Conservation (phyloP, 2,797 vertebrate species). For the Hypotaenidia okinawae region DNA sequence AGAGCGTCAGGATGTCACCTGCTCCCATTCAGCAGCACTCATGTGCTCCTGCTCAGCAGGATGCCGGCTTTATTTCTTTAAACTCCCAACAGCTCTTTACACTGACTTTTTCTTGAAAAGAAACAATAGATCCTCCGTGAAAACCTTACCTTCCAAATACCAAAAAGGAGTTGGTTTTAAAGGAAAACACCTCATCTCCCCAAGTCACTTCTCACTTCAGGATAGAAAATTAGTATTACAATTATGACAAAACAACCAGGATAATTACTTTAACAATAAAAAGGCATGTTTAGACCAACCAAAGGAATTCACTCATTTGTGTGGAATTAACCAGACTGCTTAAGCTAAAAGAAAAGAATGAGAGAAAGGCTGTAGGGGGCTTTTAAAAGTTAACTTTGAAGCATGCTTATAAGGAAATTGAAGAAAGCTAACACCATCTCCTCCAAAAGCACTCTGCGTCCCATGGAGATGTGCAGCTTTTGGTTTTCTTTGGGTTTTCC, state of each 20-base stretch:
- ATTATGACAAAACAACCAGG: not conserved
- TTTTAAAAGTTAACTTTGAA: not conserved
- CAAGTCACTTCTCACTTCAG: not conserved
- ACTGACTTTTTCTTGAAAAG: not conserved
- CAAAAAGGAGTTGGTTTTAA: not conserved
- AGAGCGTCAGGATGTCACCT: not conserved
- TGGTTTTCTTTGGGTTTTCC: not conserved
- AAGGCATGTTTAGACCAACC: not conserved
- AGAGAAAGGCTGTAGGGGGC: too few species aligned
- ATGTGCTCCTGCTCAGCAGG: not conserved
- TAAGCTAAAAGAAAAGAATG: not conserved
- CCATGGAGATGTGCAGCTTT: not conserved
- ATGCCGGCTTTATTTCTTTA: not conserved
- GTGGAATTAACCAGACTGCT: constrained; percentile 14
- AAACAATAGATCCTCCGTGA: not conserved
- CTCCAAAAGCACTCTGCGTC: not conserved
- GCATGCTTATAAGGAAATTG: not conserved
- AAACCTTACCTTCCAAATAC: not conserved
- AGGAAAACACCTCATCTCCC: not conserved
- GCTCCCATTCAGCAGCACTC: constrained; percentile 1
- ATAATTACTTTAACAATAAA: not conserved
- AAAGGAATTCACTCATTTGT: not conserved
- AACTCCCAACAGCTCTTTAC: not conserved
- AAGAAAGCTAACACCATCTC: not conserved
- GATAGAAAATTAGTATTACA: not conserved